These are phyloP conservation scores for Sceliomorpha sp. DNA, from an alignment of 2,888 invertebrate genomes.

Conservation along the genomic window DNA sequence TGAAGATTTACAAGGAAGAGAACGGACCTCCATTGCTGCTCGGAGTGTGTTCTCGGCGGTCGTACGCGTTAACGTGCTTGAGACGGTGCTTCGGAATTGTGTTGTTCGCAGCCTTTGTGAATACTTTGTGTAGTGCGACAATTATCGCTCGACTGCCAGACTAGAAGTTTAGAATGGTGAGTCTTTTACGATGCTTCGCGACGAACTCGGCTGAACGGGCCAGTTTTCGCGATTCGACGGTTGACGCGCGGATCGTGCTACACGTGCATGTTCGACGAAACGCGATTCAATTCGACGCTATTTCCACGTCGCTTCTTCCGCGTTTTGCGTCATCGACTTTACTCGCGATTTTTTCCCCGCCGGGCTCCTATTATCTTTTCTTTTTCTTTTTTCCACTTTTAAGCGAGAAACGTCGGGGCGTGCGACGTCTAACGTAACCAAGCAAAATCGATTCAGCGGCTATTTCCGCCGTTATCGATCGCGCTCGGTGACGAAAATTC, in stretches of 20 bases:
- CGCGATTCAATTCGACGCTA: constrained; percentile 10
- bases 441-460: constrained; percentile 59
- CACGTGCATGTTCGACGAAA: constrained; percentile 59
- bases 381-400: constrained; percentile 8
- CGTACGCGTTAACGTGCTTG: constrained; percentile 56
- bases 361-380: not conserved
- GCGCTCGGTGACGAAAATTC: constrained; percentile 36
- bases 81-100: constrained; percentile 14
- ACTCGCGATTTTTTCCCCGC: not conserved
- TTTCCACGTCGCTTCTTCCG: too few species aligned
- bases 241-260: constrained; percentile 61
- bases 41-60: constrained; percentile 78
- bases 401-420: constrained; percentile 9
- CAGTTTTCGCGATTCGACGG: constrained; percentile 23
- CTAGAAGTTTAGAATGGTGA: constrained; percentile 7
- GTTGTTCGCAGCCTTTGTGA: constrained; percentile 8
- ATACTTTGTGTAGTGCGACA: constrained; percentile 15
- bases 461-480: constrained; percentile 58
- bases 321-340: too few species aligned
- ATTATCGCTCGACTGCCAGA: constrained; percentile 21
- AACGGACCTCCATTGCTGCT: constrained; percentile 74
- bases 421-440: constrained; percentile 45
- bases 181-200: constrained; percentile 4
- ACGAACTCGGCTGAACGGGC: not conserved
- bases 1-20: constrained; percentile 63